Base-by-base conservation (phyloP, 2,888 invertebrate genomes). In the Acrocera orbiculus region DNA sequence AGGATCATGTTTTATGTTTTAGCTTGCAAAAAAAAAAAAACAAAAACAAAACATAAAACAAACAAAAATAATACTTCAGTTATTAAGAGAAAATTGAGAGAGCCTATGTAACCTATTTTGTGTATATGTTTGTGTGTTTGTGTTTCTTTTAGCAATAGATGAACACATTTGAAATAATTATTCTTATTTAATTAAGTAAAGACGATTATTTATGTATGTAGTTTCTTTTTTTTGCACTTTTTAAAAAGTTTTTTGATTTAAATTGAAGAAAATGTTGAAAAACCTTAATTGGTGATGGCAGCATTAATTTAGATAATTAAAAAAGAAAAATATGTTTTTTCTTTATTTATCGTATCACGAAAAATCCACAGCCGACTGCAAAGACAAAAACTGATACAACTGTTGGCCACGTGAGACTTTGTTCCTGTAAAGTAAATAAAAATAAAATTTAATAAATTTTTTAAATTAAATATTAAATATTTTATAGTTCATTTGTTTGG, bases 361-460 rank as follows among this genome's bases (percentile, higher is more conserved):
- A 52, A 40, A 57, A 57, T 32, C 59, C 60, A 46, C 59, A 60
- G 32, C 60, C 60, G 48, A 60, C 57, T 42, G 60, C 60, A 38
- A 60, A 49, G 28, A 60, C 57, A 32, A 61, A 55, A 3, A 59
- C 58, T 32, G 61, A 56, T 14, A 61, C 56, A 39, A 60, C 57
- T 29, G 60, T 57, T 38, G 60, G 60, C 60, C 60, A 60, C 36
- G 54, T 56, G 45, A 58, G 58, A 42, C 52, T 53, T 37, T 53
- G 56, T 40, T 57, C 53, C 55, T 58, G 44, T 3, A 51, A 50
- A 19, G 10, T 33, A 14, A 37, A 20, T 34, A 32, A 34, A 30
- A 26, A 32, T 15, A 27, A 31, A 29, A 25, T 8, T 15, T 27
- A 19, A 33, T 27, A 25, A 27, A 19, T 19, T 27, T 17, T 24